Evolutionary conservation across 2,797 vertebrate species (phyloP), one percentile per base, ranked within the genome.

Genomic region (Pangasius macronema): DNA sequence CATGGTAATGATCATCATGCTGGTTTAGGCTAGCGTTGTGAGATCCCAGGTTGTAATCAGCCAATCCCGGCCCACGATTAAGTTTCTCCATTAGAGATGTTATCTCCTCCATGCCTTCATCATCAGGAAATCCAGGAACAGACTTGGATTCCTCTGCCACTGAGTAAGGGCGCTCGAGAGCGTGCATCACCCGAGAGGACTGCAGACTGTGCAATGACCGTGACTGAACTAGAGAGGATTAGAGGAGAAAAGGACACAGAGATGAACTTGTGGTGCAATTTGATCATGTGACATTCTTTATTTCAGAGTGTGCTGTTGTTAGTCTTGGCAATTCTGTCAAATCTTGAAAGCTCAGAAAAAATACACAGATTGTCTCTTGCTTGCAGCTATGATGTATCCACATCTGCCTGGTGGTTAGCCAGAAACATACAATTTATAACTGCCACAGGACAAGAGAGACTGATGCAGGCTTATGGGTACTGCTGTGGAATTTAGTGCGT

Each of bases 151-250:
- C 70, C 93, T 97, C 55, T 92, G 95, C 85, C 36, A 53, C 2
- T 84, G 96, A 91, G 94, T 97, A 0, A 87, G 96, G 89, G 68
- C 96, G 90, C 91, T 98, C 91, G 65, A 93, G 85, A 93, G 95
- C 89, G 73, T 96, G 90, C 87, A 93, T 86, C 87, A 95, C 94
- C 1, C 93, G 93, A 33, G 95, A 95, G 59, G 94, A 94, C 89
- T 96, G 92, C 84, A 96, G n/a, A 92, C 95, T 94, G 91, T 95
- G 95, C 91, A 96, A 92, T 57, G 95, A 95, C 82, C 95, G 93
- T 84, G 95, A 96, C 90, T 96, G 96, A 90, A 96, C 95, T 96
- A 92, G 57, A 86, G 63, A 86, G 83, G 73, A 89, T 95, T 93
- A 90, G 94, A 94, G 88, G 22, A 86, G 8, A 68, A 77, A 75